These are phyloP conservation scores for Salarias fasciatus DNA, from an alignment of 2,797 vertebrate species.

Conservation along the genomic window DNA sequence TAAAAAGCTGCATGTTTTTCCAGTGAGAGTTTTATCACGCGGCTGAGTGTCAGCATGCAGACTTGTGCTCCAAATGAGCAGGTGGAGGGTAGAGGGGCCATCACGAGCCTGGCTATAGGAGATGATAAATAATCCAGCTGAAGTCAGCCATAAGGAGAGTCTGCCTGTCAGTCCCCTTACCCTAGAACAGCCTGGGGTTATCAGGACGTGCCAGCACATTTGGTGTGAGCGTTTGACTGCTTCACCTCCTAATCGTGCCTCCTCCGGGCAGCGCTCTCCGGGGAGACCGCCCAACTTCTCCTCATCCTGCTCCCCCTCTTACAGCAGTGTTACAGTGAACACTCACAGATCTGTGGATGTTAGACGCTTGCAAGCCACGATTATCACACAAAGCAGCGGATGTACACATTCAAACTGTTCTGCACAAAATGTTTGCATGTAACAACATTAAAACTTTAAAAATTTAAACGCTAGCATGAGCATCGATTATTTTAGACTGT, in stretches of 20 bases:
- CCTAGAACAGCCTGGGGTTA: conserved; percentile 88
- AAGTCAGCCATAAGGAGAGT: conserved; percentile 84
- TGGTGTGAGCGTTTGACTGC: conserved; percentile 84
- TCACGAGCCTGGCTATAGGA: conserved; percentile 80
- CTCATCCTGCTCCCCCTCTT: conserved; percentile 47
- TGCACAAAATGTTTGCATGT: conserved; percentile 8
- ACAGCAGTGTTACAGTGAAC: conserved; percentile 44
- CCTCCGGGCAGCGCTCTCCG: conserved; percentile 82
- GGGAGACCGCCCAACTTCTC: conserved; percentile 68
- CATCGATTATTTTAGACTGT: background rate
- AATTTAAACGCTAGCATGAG: background rate
- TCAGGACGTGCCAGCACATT: conserved; percentile 85
- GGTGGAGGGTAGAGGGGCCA: conserved; percentile 67
- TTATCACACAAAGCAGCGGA: conserved; percentile 20
- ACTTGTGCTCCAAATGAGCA: conserved; percentile 80
- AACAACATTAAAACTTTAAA: background rate
- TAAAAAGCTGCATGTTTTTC: conserved; percentile 15
- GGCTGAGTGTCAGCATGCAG: conserved; percentile 39
- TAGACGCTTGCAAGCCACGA: conserved; percentile 32
- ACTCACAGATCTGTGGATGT: conserved; percentile 39
- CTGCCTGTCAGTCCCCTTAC: conserved; percentile 86
- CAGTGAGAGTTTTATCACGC: conserved; percentile 34
- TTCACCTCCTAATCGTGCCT: conserved; percentile 88
- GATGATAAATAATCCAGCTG: conserved; percentile 87
- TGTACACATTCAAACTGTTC: conserved; percentile 3